Evolutionary conservation across 2,113 vertebrate species (phyloP), one percentile per base, ranked within the genome.

Genomic region (Taurulus bubalis): DNA sequence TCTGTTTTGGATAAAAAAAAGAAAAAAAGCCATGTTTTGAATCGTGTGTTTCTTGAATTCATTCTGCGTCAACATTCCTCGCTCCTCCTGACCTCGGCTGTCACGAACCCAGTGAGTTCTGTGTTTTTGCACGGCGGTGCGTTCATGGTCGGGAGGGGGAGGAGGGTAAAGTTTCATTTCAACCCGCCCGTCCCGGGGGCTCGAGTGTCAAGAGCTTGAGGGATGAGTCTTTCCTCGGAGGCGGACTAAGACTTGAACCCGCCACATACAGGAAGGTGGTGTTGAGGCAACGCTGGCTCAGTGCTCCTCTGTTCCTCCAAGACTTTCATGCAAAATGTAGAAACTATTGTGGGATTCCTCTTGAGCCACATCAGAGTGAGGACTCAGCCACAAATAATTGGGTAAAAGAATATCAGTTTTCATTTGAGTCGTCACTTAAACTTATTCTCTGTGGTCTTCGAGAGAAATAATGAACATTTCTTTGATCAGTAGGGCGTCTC

Each of bases 191-290:
- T 74, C 71, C 55, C 7, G 0, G 2, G 62, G 62, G 49, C 66
- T 75, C n/a, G 1, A 55, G 38, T 79, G 75, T 56, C 28, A 18
- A 22, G 30, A 74, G 24, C 22, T 5, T 22, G 64, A 83, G 36
- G 55, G 71, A 83, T 80, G 62, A 63, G 74, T 68, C 38, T 64
- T 14, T 34, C 58, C 78, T 58, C 30, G 34, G 62, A 86, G 78
- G 59, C 26, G 11, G 5, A 51, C 45, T 56, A 75, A 79, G 73
- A 79, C n/a, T 66, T 68, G 15, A 73, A 51, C 47, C 40, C 73
- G 56, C 69, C 40, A 64, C 76, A 59, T 20, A 45, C 7, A 47
- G 58, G 22, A 45, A 7, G 11, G 28, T 38, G 14, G 14, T n/a
- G 70, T 47, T 16, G 49, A 40, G 30, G 51, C 42, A 9, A 40